Evolutionary conservation across 1,140 invertebrate species (phyloP).

Genomic region (Rhagoletis zephyria): DNA sequence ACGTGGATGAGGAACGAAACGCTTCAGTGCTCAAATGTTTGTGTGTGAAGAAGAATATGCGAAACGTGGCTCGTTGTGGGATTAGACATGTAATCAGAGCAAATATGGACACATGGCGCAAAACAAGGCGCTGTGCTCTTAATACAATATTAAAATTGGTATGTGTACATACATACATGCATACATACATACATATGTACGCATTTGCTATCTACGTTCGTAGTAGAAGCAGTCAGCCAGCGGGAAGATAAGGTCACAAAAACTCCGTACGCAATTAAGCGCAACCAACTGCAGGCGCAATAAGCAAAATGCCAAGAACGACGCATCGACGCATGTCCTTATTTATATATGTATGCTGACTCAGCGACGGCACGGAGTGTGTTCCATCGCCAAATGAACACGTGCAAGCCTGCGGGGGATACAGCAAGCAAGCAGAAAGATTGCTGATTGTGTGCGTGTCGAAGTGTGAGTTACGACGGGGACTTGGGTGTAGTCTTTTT

Average conservation of each 20-base stretch:
- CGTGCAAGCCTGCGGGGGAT: slow-evolving; percentile 71
- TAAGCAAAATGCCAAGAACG: slow-evolving; percentile 6
- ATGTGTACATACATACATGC: background rate
- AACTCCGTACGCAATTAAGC: too few relatives aligned
- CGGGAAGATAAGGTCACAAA: too few relatives aligned
- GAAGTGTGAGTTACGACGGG: too few relatives aligned
- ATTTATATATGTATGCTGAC: slow-evolving; percentile 54
- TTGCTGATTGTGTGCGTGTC: background rate
- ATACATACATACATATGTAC: background rate
- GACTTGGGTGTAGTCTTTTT: too few relatives aligned
- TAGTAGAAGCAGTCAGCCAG: too few relatives aligned
- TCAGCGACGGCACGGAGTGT: slow-evolving; percentile 33
- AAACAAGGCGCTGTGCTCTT: background rate
- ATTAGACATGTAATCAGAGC: slow-evolving; percentile 46
- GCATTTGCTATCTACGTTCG: too few relatives aligned
- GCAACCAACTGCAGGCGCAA: background rate
- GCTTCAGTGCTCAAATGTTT: background rate
- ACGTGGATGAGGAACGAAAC: slow-evolving; percentile 11
- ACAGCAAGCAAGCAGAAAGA: background rate
- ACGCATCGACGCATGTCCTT: slow-evolving; percentile 67
- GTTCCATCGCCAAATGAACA: slow-evolving; percentile 62
- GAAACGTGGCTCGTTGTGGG: slow-evolving; percentile 22
- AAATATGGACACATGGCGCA: slow-evolving; percentile 30
- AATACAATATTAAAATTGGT: background rate
- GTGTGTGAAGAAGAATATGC: background rate